Evolutionary conservation across 2,113 vertebrate genomes (phyloP).

Genomic region (Ptilorrhoa leucosticta): DNA sequence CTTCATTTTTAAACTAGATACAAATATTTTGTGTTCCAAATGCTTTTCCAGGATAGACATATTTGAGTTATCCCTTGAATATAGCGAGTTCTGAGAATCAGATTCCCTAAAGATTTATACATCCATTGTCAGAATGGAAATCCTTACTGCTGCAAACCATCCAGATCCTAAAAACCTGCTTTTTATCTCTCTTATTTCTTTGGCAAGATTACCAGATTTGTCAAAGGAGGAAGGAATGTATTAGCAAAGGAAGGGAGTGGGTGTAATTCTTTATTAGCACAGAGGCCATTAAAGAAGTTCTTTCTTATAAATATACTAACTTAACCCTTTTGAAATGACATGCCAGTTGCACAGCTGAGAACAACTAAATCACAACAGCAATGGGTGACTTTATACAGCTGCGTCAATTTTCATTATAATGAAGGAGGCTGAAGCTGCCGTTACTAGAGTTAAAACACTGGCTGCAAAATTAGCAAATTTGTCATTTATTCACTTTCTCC

Average conservation of each 20-base stretch:
- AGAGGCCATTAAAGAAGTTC: background rate
- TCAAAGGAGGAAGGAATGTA: conserved; percentile 1
- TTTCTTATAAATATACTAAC: background rate
- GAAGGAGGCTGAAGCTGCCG: background rate
- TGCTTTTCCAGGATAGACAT: background rate
- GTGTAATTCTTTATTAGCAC: background rate
- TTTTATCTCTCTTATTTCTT: background rate
- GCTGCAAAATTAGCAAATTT: background rate
- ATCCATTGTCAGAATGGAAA: background rate
- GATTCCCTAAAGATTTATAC: background rate
- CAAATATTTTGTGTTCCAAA: background rate
- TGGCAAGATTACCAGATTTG: background rate
- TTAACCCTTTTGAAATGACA: background rate
- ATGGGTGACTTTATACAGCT: background rate
- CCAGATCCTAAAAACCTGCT: background rate
- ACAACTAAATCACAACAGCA: background rate
- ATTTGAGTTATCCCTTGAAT: background rate
- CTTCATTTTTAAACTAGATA: background rate
- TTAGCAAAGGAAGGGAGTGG: background rate
- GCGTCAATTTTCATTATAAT: background rate
- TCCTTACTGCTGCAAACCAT: background rate
- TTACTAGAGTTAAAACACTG: background rate
- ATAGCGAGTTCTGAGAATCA: background rate
- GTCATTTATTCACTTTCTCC: background rate
- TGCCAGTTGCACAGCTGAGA: background rate